These are phyloP conservation scores for Scylla paramamosain DNA, from an alignment of 1,140 invertebrate genomes.

Conservation along the genomic window DNA sequence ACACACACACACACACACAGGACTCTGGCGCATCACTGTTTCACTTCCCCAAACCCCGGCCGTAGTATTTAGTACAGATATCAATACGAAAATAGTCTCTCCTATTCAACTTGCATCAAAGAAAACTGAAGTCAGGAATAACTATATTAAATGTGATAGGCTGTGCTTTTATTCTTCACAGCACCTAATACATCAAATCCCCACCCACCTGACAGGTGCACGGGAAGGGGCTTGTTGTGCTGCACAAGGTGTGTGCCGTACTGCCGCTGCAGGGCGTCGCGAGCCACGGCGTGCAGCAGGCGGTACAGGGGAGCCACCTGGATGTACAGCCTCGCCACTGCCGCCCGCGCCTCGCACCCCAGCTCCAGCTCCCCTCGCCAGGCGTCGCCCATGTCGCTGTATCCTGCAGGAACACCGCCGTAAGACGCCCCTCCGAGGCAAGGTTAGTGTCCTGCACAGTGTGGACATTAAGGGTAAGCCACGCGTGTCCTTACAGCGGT, in stretches of 20 bases:
- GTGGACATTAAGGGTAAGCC: neutral
- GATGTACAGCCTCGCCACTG: constrained; percentile 37
- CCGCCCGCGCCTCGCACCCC: neutral
- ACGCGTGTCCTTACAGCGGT: too few relatives aligned
- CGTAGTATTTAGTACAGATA: too few relatives aligned
- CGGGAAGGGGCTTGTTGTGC: constrained; percentile 89
- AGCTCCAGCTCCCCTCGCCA: constrained; percentile 65
- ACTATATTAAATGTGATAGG: too few relatives aligned
- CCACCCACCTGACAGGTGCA: constrained; percentile 88
- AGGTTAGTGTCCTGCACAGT: neutral
- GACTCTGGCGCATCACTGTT: too few relatives aligned
- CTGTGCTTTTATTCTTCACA: too few relatives aligned
- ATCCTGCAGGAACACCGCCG: neutral
- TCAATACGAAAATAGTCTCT: too few relatives aligned
- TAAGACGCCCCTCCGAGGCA: neutral
- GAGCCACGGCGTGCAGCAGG: constrained; percentile 64
- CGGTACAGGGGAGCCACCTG: constrained; percentile 56
- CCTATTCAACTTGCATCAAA: too few relatives aligned
- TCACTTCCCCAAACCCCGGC: too few relatives aligned
- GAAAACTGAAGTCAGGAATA: too few relatives aligned
- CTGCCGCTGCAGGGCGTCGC: constrained; percentile 1
- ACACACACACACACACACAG: too few relatives aligned
- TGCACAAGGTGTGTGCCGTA: constrained; percentile 16
- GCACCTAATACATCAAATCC: too few relatives aligned
- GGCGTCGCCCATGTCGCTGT: constrained; percentile 55